These are phyloP conservation scores for Characodon lateralis DNA, from an alignment of 2,797 vertebrate species.

Conservation along the genomic window DNA sequence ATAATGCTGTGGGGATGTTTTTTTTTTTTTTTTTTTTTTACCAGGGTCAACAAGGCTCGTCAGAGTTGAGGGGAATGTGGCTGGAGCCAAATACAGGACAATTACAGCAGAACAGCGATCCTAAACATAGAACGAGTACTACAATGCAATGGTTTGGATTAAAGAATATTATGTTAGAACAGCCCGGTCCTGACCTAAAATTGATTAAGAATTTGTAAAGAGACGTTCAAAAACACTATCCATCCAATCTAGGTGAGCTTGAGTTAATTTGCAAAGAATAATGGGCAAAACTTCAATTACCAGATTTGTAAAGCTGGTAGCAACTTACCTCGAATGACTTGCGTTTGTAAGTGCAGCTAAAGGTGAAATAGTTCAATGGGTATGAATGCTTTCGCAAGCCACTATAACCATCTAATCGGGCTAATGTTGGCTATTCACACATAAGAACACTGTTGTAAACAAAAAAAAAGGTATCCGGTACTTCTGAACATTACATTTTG, in stretches of 20 bases:
- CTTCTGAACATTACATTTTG: constrained; percentile 71
- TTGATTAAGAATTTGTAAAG: neutral
- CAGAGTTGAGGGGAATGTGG: too few species aligned
- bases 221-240: neutral
- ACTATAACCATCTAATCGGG: constrained; percentile 52
- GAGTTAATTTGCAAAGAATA: neutral
- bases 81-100: too few species aligned
- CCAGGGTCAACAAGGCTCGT: too few species aligned
- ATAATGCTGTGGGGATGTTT: neutral
- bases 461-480: constrained; percentile 50
- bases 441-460: constrained; percentile 66
- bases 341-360: neutral
- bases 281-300: neutral
- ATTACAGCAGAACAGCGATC: too few species aligned
- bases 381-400: neutral
- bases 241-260: neutral
- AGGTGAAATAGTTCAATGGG: neutral
- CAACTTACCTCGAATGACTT: neutral
- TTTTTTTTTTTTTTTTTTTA: too few species aligned
- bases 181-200: neutral
- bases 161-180: neutral
- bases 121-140: neutral
- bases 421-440: constrained; percentile 74
- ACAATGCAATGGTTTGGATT: neutral
- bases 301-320: neutral